phyloP scores from a whole-genome alignment of 92 coral and sea anemone species.

The Epizoanthus illoricatus region DNA sequence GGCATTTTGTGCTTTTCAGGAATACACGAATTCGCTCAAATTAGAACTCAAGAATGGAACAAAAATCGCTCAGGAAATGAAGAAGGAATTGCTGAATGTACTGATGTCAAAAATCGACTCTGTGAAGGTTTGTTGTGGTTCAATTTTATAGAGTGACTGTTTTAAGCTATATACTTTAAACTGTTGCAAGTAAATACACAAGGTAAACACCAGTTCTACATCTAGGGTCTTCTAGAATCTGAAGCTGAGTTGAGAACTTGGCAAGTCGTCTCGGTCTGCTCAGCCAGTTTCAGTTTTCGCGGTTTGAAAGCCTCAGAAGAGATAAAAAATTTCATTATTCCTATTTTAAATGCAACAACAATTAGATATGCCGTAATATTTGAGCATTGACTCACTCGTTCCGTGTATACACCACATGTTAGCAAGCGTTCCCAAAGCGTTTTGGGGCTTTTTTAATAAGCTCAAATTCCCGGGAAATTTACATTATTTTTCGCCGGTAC shows the following conservation, averaged over 20 bases:
- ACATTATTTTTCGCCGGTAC: neutral
- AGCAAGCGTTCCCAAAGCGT: neutral
- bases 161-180: constrained; percentile 41
- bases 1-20: constrained; percentile 51
- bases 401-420: neutral
- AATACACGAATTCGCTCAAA: constrained; percentile 19
- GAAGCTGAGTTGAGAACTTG: neutral
- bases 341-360: constrained; percentile 31
- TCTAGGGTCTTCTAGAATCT: constrained; percentile 34
- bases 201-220: constrained; percentile 10
- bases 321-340: constrained; percentile 33
- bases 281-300: constrained; percentile 34
- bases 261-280: neutral
- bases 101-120: constrained; percentile 70
- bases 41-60: constrained; percentile 52
- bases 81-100: constrained; percentile 40
- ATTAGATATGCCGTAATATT: neutral
- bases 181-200: constrained; percentile 56
- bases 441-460: neutral
- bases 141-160: constrained; percentile 38
- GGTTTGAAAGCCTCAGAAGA: constrained; percentile 36
- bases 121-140: constrained; percentile 61
- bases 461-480: neutral
- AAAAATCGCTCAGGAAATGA: constrained; percentile 58
- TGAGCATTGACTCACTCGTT: constrained; percentile 1